Evolutionary conservation across 2,113 vertebrate genomes (phyloP), one percentile per base, ranked within the genome.

Genomic region (Willisornis vidua): DNA sequence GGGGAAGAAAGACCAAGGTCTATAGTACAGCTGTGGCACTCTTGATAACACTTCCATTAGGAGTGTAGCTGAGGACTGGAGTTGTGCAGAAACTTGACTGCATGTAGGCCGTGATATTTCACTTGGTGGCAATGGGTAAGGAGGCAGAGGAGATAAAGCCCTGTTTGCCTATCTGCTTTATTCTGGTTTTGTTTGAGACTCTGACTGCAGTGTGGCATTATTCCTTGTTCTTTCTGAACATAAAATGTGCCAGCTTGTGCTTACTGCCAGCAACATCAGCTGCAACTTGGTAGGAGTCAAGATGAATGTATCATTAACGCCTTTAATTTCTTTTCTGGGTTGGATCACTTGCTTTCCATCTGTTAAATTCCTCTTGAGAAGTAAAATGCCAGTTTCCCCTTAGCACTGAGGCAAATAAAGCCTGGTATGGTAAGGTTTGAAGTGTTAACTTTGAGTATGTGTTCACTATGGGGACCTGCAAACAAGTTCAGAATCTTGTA

Each of bases 301-400:
- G n/a, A 9, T 88, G 82, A 94, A 92, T 93, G 87, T 94, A 78
- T 91, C 48, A 51, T 67, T 59, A 29, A 89, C 90, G 90, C 94
- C 86, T 95, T 97, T 92, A 72, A 62, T 78, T 49, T 78, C 10
- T 71, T 68, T 65, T 43, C 62, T 39, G 14, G 5, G 12, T 77
- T 86, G 45, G 35, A 67, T 71, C 41, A 23, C 35, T 80, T 85
- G 51, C 62, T 76, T 63, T 77, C 39, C 14, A 72, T 61, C 46
- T 89, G 37, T 72, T 51, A 83, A 73, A 65, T 66, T 46, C 48
- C 23, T 70, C 33, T 74, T 28, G 29, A 54, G 46, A 85, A 80
- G 25, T 76, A 67, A 83, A 86, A 74, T 52, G 16, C 8, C 19
- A 1, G 2, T 91, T 96, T 88, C 45, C 59, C 35, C 9, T 4